Conservation (phyloP, 2,888 invertebrate genomes). For the Trichogramma dendrolimi region DNA sequence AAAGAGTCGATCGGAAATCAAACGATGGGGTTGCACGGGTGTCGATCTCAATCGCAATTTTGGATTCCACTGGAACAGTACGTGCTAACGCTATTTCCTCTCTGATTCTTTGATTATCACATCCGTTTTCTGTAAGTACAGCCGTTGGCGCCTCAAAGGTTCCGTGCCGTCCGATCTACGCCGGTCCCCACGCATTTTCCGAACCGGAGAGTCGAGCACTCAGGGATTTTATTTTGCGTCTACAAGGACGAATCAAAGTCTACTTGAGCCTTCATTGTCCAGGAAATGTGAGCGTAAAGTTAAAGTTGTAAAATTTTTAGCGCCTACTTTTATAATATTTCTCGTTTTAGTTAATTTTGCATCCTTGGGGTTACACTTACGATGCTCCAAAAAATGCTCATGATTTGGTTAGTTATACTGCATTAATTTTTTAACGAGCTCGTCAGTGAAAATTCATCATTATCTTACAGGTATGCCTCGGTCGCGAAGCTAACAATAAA, state of each 20-base stretch:
- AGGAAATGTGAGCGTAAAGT: slow-evolving; percentile 54
- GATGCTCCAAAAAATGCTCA: slow-evolving; percentile 48
- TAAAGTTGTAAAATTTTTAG: not conserved
- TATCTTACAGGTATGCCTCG: too few species aligned
- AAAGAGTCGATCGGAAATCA: too few species aligned
- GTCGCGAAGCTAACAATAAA: too few species aligned
- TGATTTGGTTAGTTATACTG: slow-evolving; percentile 9
- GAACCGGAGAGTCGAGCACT: slow-evolving; percentile 64
- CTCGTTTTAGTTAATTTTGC: slow-evolving; percentile 56
- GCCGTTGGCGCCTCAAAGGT: slow-evolving; percentile 49
- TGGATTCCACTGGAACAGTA: too few species aligned
- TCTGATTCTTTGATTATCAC: too few species aligned
- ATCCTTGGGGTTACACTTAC: slow-evolving; percentile 65
- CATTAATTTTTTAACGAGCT: too few species aligned
- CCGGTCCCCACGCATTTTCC: slow-evolving; percentile 62
- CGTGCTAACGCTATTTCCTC: too few species aligned
- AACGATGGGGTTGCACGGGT: too few species aligned
- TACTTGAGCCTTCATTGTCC: slow-evolving; percentile 74
- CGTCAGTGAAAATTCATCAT: too few species aligned
- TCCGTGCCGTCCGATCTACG: slow-evolving; percentile 60
- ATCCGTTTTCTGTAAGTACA: not conserved
- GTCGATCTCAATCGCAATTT: too few species aligned
- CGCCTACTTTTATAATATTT: not conserved
- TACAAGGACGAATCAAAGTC: slow-evolving; percentile 56
- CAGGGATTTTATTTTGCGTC: slow-evolving; percentile 57